Evolutionary conservation across 1,140 invertebrate genomes (phyloP), one percentile per base, ranked within the genome.

Genomic region (Paralvinella palmiformis): DNA sequence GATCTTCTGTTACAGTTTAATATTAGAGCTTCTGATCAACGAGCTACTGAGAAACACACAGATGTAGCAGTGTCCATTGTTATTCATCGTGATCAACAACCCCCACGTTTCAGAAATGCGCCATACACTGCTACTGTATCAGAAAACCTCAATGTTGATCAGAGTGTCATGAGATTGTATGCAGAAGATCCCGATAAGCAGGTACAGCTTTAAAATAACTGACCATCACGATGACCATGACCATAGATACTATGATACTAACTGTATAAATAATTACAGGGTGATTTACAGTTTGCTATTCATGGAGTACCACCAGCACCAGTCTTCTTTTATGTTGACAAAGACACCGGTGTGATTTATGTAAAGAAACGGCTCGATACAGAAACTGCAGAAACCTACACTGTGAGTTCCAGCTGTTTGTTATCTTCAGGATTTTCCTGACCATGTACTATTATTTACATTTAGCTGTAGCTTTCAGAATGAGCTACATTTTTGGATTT

Each of bases 311-410:
- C 58, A 20, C 58, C 58, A 27, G 58, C 20, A 4, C 27, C 58
- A 7, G 58, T 41, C 58, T 60, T 20, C 20, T 64, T 64, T 36
- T 37, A 37, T 24, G 45, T 59, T 22, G 63, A 48, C 13, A 44
- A 32, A 45, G 32, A 15, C 5, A 31, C 33, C 0, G 63, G 63
- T 22, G n/a, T 35, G 41, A 29, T 64, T 22, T 24, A 35, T 24
- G 55, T 56, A 4, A 32, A 24, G 22, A 32, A 33, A 3, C 35
- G 56, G 3, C 62, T 63, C 2, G 41, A 63, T 36, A 53, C 7
- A 17, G 33, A 53, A n/a, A 55, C 24, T 13, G 33, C 33, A 2
- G 62, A n/a, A 20, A 58, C 5, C 15, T 63, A 55, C 52, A 57
- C 29, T 24, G 55, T 57, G 33, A 36, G 55, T 57, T 15, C 10